Conservation (phyloP, 2,888 invertebrate species). For the Ennomos fuscantarius region DNA sequence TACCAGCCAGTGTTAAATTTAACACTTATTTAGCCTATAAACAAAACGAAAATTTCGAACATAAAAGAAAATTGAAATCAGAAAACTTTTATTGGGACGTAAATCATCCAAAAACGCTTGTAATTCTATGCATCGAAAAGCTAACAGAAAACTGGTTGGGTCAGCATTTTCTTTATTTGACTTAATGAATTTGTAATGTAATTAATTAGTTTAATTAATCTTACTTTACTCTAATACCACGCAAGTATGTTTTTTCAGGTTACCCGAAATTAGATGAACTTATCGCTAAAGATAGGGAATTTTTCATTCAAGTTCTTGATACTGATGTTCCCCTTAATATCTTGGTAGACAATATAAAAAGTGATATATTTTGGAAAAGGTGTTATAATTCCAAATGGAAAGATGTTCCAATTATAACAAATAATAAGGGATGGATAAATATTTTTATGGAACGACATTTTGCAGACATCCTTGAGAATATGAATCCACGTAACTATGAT, state of each 20-base stretch:
- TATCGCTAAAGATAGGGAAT: conserved; percentile 72
- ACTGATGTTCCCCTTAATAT: conserved; percentile 71
- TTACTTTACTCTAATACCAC: too few species aligned
- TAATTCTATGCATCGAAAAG: conserved; percentile 75
- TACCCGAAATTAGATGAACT: conserved; percentile 66
- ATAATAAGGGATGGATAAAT: conserved; percentile 72
- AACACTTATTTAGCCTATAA: conserved; percentile 76
- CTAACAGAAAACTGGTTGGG: conserved; percentile 78
- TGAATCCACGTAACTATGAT: conserved; percentile 78
- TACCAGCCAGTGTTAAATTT: conserved; percentile 68
- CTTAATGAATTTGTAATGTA: too few species aligned
- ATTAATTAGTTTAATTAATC: too few species aligned
- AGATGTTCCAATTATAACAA: conserved; percentile 55
- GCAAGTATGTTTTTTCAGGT: conserved; percentile 49
- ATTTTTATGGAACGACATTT: conserved; percentile 76
- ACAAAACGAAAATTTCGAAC: conserved; percentile 65
- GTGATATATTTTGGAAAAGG: conserved; percentile 79
- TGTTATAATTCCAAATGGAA: conserved; percentile 71
- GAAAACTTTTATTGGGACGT: conserved; percentile 83
- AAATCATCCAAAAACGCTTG: conserved; percentile 75
- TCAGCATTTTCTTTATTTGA: too few species aligned
- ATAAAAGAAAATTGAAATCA: conserved; percentile 69
- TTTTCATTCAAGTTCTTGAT: conserved; percentile 71
- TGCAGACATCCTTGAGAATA: conserved; percentile 75
- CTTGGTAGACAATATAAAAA: conserved; percentile 76